Conservation (phyloP, 2,888 invertebrate genomes). For the Argyresthia albistria region DNA sequence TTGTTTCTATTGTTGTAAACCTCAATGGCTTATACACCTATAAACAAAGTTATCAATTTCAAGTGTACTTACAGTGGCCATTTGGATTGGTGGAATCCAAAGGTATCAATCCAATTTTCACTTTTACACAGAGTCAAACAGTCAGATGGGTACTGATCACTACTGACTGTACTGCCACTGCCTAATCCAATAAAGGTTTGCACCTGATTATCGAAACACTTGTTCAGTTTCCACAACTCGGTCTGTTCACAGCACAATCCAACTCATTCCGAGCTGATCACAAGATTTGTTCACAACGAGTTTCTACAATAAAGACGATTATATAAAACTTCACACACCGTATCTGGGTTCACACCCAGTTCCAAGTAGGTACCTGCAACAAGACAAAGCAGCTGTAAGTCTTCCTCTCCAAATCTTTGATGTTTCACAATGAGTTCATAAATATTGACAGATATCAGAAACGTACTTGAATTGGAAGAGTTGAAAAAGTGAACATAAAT, state of each 20-base stretch:
- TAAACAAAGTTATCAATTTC: too few relatives aligned
- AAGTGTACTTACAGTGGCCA: conserved; percentile 48
- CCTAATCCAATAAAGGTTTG: conserved; percentile 27
- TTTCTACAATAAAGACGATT: conserved; percentile 52
- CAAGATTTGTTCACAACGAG: conserved; percentile 32
- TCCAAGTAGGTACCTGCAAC: conserved; percentile 66
- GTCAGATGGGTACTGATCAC: too few relatives aligned
- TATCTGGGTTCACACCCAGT: conserved; percentile 68
- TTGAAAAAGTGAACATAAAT: conserved; percentile 48
- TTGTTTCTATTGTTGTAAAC: too few relatives aligned
- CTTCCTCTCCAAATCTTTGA: conserved; percentile 12
- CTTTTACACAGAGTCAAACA: conserved; percentile 43
- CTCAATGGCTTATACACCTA: too few relatives aligned
- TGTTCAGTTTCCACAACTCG: conserved; percentile 26
- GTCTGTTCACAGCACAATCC: conserved; percentile 22
- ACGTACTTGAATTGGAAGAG: conserved; percentile 35
- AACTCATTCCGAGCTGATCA: neutral
- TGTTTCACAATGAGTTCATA: too few relatives aligned
- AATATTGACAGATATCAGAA: conserved; percentile 20
- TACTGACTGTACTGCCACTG: conserved; percentile 24
- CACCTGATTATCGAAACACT: conserved; percentile 30
- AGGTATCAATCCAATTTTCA: conserved; percentile 54
- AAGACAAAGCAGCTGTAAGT: conserved; percentile 64
- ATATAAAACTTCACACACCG: conserved; percentile 66
- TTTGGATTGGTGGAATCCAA: conserved; percentile 45